phyloP scores from a whole-genome alignment of 1,140 invertebrate genomes.

The Drosophila tani region DNA sequence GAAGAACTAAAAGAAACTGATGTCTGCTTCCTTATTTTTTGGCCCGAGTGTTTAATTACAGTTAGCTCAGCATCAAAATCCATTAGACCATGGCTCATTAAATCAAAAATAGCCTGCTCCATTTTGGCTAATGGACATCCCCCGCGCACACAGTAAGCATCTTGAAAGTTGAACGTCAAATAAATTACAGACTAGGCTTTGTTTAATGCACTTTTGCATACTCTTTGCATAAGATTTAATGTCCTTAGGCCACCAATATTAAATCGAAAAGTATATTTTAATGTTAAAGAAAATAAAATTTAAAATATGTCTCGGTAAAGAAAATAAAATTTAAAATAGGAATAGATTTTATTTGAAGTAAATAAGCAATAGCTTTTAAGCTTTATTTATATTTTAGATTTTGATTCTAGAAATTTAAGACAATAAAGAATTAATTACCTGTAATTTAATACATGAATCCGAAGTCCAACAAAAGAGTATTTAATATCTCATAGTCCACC shows the following conservation, averaged over 20 bases:
- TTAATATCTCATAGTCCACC: not conserved
- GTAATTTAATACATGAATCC: no score
- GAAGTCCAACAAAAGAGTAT: slow-evolving; percentile 10
- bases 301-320: no score
- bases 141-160: slow-evolving; percentile 28
- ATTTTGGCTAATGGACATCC: slow-evolving; percentile 83
- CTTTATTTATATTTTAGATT: no score
- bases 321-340: no score
- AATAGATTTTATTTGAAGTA: no score
- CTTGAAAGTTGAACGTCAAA: slow-evolving; percentile 69
- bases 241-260: no score
- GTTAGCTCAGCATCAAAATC: slow-evolving; percentile 56
- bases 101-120: slow-evolving; percentile 84
- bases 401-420: no score
- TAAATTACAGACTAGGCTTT: slow-evolving; percentile 51
- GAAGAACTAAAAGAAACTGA: slow-evolving; percentile 3
- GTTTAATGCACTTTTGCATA: slow-evolving; percentile 7
- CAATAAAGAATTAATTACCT: not conserved
- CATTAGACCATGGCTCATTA: slow-evolving; percentile 84
- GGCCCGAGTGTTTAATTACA: slow-evolving; percentile 47
- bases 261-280: no score
- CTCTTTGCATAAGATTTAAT: slow-evolving; percentile 1
- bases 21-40: slow-evolving; percentile 29
- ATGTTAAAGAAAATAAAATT: no score
- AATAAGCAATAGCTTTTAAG: no score